Base-by-base conservation (phyloP, 2,113 vertebrate genomes). In the Ceyx margarethae region DNA sequence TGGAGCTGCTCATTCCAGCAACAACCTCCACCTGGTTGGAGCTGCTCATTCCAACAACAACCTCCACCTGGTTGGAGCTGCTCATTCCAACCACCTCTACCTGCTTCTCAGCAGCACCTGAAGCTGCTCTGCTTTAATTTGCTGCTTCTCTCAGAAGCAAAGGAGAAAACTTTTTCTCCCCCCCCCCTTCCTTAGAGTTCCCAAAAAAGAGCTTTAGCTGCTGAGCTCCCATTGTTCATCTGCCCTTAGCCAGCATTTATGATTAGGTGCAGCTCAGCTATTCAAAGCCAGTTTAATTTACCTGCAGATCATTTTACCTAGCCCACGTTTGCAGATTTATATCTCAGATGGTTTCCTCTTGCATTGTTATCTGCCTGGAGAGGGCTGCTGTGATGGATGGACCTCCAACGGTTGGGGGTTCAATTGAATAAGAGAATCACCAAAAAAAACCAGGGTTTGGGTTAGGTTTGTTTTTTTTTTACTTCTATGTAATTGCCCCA, bases 221-320 rank as follows among this genome's bases (percentile, higher is more conserved):
- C 74, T 78, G 43, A 22, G 69, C 77, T 42, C 82, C 57, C 45
- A 51, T 31, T 74, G 79, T 74, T 78, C 65, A 13, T 40, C 28
- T 56, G 56, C 54, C 60, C 69, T 74, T 60, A 65, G 5, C 68
- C 66, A 45, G 43, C 56, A 22, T 64, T 89, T 93, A 77, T 81
- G 48, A 64, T 81, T 60, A 73, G 2, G 77, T 83, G 62, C 81
- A 58, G 88, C 88, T 82, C 91, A 83, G 68, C 91, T 89, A 42
- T 35, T 89, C 85, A 50, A 87, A 67, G 82, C 21, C 25, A 84
- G 40, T 89, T 93, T 93, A 77, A 89, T 93, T 91, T 84, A 91
- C 74, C 94, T 89, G 89, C 45, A 56, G 81, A 84, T 68, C 33
- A 1, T 10, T 54, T 83, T 89, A 62, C 77, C 72, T 51, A 66